Conservation (phyloP, 2,888 invertebrate species). For the Busseola fusca region DNA sequence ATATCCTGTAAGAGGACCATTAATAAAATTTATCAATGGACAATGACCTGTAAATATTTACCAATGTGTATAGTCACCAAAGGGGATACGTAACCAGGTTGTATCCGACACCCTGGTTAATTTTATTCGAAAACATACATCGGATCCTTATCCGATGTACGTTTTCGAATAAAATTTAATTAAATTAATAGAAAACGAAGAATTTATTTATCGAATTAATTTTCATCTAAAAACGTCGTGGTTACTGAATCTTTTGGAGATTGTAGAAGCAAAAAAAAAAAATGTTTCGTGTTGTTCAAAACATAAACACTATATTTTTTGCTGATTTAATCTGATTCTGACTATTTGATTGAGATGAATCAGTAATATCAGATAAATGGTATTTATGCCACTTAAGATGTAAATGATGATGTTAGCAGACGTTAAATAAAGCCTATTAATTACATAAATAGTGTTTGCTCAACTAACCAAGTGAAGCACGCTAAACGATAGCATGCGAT, state of each 20-base stretch:
- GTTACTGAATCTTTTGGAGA: too few relatives aligned
- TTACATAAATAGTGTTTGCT: constrained; percentile 44
- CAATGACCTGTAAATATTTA: not conserved
- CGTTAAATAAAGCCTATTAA: constrained; percentile 37
- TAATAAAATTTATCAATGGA: constrained; percentile 3
- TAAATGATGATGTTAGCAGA: constrained; percentile 30
- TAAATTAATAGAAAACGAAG: too few relatives aligned
- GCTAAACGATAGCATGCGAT: constrained; percentile 47
- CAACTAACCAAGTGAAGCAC: constrained; percentile 45
- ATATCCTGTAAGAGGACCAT: not conserved
- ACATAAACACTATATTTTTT: not conserved
- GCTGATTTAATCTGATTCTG: not conserved
- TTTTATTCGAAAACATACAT: too few relatives aligned
- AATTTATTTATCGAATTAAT: too few relatives aligned
- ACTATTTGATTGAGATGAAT: not conserved
- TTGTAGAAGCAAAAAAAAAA: not conserved
- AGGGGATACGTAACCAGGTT: too few relatives aligned
- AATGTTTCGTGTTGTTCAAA: not conserved
- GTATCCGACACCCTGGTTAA: too few relatives aligned
- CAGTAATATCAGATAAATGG: not conserved
- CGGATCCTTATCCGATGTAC: too few relatives aligned
- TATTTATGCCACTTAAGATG: constrained; percentile 20
- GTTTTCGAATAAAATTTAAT: too few relatives aligned
- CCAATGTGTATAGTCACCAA: too few relatives aligned
- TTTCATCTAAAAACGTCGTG: too few relatives aligned